Evolutionary conservation across 2,888 invertebrate species (phyloP).

Genomic region (Idaea biselata): DNA sequence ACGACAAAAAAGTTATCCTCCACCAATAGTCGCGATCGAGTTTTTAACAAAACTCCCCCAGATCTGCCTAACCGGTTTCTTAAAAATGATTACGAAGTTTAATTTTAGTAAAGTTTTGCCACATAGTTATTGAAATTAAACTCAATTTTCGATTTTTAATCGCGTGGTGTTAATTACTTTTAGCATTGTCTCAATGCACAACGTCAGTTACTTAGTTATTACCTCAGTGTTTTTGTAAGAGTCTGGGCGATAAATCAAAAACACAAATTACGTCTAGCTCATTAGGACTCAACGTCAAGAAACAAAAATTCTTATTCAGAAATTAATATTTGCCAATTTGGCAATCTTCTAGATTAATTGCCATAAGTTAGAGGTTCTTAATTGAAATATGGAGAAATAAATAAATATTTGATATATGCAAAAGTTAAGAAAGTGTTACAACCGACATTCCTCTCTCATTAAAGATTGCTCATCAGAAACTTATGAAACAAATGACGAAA

Average conservation of each 20-base stretch:
- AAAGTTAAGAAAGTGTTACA: not conserved
- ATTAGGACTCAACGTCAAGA: conserved; percentile 1
- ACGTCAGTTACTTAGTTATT: not conserved
- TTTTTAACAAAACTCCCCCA: too few relatives aligned
- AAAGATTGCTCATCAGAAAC: conserved; percentile 40
- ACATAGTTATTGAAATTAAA: too few relatives aligned
- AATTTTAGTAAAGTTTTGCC: too few relatives aligned
- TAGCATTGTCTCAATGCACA: too few relatives aligned
- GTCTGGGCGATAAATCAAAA: not conserved
- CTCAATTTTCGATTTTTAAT: too few relatives aligned
- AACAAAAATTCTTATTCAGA: not conserved
- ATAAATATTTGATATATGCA: not conserved
- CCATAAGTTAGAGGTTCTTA: not conserved
- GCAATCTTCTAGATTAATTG: not conserved
- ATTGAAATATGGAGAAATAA: not conserved
- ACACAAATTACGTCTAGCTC: not conserved
- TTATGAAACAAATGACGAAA: conserved; percentile 39
- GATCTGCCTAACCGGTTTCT: too few relatives aligned
- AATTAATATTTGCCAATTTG: not conserved
- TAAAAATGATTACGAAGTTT: too few relatives aligned
- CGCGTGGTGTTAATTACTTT: too few relatives aligned
- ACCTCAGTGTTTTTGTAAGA: not conserved
- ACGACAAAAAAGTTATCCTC: too few relatives aligned
- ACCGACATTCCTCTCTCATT: conserved; percentile 32
- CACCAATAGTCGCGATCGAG: too few relatives aligned